Conservation (phyloP, 2,113 vertebrate genomes). For the Brachyhypopomus gauderio region DNA sequence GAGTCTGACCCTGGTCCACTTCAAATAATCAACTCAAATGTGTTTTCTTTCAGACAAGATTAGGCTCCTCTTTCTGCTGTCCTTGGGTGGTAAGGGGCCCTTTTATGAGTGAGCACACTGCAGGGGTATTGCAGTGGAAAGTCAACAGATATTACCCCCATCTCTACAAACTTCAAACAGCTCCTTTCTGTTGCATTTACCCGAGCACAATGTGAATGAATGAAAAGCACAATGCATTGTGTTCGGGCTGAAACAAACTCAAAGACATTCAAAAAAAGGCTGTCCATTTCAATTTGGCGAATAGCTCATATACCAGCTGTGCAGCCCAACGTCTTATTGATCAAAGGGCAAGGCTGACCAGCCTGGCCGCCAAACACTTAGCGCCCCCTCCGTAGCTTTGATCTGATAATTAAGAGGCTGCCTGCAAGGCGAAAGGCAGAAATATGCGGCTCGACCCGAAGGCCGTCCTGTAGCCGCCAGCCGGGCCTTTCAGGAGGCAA, state of each 20-base stretch:
- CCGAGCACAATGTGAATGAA: slow-evolving; percentile 9
- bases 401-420: slow-evolving; percentile 78
- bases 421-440: slow-evolving; percentile 75
- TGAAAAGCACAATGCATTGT: slow-evolving; percentile 28
- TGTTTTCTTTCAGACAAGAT: slow-evolving; percentile 43
- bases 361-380: slow-evolving; percentile 72
- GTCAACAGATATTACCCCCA: slow-evolving; percentile 34
- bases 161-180: slow-evolving; percentile 43
- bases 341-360: slow-evolving; percentile 75
- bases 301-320: slow-evolving; percentile 56
- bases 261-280: slow-evolving; percentile 20
- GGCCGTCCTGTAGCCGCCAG: not conserved
- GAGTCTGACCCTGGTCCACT: slow-evolving; percentile 49
- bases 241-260: slow-evolving; percentile 35
- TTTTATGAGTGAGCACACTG: slow-evolving; percentile 29
- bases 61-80: slow-evolving; percentile 27
- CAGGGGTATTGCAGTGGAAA: slow-evolving; percentile 10
- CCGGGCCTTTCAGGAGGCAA: slow-evolving; percentile 30
- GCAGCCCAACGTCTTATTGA: slow-evolving; percentile 63
- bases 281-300: slow-evolving; percentile 65
- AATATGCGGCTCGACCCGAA: slow-evolving; percentile 61
- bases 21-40: slow-evolving; percentile 48
- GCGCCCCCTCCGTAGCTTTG: slow-evolving; percentile 75
- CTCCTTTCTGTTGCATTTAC: slow-evolving; percentile 19
- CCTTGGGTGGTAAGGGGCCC: not conserved